Conservation (phyloP, 2,888 invertebrate genomes). For the Hanleya hanleyi region DNA sequence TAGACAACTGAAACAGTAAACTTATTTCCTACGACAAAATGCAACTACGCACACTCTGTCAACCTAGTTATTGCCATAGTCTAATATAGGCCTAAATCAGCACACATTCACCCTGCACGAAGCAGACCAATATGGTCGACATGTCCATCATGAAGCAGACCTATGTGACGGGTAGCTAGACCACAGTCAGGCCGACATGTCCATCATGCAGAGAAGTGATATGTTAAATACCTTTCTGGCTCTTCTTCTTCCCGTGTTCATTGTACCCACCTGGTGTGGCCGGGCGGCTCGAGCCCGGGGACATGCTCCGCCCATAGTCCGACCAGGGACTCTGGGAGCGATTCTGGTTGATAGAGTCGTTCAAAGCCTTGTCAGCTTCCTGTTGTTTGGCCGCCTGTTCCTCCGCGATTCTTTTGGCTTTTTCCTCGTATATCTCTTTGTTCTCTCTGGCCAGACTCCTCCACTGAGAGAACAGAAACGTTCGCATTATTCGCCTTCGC, state of each 20-base stretch:
- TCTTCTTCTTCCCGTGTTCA: slow-evolving; percentile 2
- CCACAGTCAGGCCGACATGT: too few species aligned
- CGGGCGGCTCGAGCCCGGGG: slow-evolving; percentile 46
- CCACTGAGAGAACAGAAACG: slow-evolving; percentile 84
- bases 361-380: slow-evolving; percentile 68
- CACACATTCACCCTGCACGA: too few species aligned
- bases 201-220: slow-evolving; percentile 4
- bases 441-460: slow-evolving; percentile 89
- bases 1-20: too few species aligned
- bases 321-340: slow-evolving; percentile 72
- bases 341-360: slow-evolving; percentile 68
- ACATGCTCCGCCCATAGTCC: slow-evolving; percentile 53
- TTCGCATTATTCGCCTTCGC: too few species aligned
- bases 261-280: slow-evolving; percentile 33
- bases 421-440: slow-evolving; percentile 95
- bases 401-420: slow-evolving; percentile 82
- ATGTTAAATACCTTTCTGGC: slow-evolving; percentile 4
- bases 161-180: too few species aligned
- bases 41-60: too few species aligned
- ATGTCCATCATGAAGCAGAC: too few species aligned
- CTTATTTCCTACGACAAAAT: too few species aligned
- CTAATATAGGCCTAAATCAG: too few species aligned
- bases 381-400: slow-evolving; percentile 81
- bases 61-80: too few species aligned
- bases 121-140: too few species aligned